Evolutionary conservation across 1,140 invertebrate species (phyloP).

Genomic region (Branchinecta lynchi): DNA sequence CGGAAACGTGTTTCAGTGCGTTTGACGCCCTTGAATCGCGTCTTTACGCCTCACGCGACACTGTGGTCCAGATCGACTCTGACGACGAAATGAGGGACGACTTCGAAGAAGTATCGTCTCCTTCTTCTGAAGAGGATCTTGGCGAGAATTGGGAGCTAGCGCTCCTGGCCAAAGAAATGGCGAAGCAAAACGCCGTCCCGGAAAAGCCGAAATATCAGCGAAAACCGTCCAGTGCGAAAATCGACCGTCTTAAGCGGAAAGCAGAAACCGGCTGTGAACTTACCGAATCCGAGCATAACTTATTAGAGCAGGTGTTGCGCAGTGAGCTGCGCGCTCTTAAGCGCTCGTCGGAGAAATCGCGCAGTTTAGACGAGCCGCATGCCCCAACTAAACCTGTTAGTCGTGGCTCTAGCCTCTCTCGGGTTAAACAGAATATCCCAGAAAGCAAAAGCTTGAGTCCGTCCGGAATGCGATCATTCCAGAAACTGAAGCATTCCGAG

Average conservation of each 20-base stretch:
- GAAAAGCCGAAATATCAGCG: not conserved
- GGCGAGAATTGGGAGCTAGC: not conserved
- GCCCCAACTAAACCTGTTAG: not conserved
- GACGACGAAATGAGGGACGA: not conserved
- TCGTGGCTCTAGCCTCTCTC: not conserved
- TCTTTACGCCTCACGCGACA: too few species aligned
- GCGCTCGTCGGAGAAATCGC: not conserved
- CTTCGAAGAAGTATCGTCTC: not conserved
- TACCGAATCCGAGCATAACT: not conserved
- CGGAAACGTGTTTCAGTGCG: too few species aligned
- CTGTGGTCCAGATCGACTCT: too few species aligned
- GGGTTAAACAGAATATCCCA: not conserved
- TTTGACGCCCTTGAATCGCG: too few species aligned
- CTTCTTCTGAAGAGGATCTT: not conserved
- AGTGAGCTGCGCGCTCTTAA: not conserved
- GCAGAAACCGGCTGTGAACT: not conserved
- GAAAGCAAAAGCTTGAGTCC: slow-evolving; percentile 7
- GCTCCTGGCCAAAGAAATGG: not conserved
- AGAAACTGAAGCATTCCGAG: not conserved
- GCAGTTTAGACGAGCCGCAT: not conserved
- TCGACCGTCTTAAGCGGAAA: not conserved
- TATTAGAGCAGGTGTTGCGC: not conserved
- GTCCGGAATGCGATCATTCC: not conserved
- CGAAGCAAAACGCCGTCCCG: not conserved
- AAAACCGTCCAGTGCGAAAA: not conserved